Evolutionary conservation across 2,113 vertebrate species (phyloP).

Genomic region (Erythrolamprus reginae): DNA sequence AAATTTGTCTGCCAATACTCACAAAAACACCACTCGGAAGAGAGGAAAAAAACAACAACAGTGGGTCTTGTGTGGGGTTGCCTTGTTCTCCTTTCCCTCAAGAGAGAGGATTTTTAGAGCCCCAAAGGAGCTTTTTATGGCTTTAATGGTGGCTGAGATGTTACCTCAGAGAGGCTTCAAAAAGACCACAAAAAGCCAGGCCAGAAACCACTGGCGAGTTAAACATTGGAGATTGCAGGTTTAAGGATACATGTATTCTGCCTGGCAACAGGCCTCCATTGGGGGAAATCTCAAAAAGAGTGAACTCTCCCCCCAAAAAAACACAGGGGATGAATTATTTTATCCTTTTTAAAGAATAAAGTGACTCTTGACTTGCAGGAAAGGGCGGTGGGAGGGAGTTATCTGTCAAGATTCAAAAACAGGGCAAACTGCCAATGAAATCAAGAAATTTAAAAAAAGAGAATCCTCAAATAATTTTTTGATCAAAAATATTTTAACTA

Average conservation of each 20-base stretch:
- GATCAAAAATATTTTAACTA: no score
- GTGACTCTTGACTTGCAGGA: neutral
- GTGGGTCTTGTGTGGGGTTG: neutral
- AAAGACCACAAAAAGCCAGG: neutral
- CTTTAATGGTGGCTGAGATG: neutral
- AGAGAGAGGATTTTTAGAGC: neutral
- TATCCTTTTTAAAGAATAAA: neutral
- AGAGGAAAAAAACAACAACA: neutral
- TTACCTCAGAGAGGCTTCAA: neutral
- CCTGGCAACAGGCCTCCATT: neutral
- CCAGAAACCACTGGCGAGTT: neutral
- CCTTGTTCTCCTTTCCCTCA: neutral
- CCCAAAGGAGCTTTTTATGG: neutral
- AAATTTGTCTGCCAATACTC: neutral
- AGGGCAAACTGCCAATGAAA: neutral
- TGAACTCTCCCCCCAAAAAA: neutral
- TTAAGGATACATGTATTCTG: neutral
- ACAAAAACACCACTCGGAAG: neutral
- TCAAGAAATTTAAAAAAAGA: neutral
- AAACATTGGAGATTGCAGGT: neutral
- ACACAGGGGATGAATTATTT: neutral
- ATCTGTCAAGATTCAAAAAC: neutral
- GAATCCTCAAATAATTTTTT: neutral
- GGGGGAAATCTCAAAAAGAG: neutral
- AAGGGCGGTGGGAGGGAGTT: neutral